A percentile compares a stretch with the other conserved stretches of the same genome.
phyloP scores from a whole-genome alignment of 2,113 vertebrate genomes.

The Podarcis raffonei region DNA sequence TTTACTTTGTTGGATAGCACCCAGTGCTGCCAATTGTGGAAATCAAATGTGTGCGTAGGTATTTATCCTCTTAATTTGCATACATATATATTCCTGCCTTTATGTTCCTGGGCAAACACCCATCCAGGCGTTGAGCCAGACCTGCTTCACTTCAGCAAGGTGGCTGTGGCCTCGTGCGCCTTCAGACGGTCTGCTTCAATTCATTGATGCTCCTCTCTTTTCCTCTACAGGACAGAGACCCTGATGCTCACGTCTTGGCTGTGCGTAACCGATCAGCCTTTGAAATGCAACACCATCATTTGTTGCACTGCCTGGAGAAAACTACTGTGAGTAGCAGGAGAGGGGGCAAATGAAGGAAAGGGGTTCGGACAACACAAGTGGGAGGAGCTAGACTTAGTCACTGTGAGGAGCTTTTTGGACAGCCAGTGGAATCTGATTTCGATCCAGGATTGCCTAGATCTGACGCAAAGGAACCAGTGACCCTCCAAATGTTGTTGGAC shows the following conservation, averaged over 20 bases:
- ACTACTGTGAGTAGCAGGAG: conserved; percentile 81
- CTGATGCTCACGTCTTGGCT: conserved; percentile 76
- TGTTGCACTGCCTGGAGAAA: conserved; percentile 91
- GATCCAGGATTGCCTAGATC: not conserved
- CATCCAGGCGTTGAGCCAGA: too few relatives aligned
- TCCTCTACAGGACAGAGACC: conserved; percentile 73
- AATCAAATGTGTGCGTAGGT: not conserved
- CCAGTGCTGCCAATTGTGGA: not conserved
- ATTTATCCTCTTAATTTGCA: not conserved
- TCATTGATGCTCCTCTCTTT: not conserved
- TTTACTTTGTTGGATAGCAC: too few relatives aligned
- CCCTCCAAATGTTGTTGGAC: not conserved
- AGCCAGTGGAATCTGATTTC: not conserved
- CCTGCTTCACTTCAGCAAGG: too few relatives aligned
- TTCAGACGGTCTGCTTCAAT: too few relatives aligned
- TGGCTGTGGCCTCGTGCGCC: too few relatives aligned
- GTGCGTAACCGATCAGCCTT: conserved; percentile 87
- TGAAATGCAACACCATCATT: conserved; percentile 89
- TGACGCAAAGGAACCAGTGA: not conserved
- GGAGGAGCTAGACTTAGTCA: not conserved
- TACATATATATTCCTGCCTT: not conserved
- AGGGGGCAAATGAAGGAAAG: not conserved
- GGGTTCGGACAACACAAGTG: not conserved
- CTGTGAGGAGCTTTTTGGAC: not conserved
- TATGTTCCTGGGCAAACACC: too few relatives aligned